Evolutionary conservation across 2,113 vertebrate genomes (phyloP), one percentile per base, ranked within the genome.

Genomic region (Gopherus evgoodei): DNA sequence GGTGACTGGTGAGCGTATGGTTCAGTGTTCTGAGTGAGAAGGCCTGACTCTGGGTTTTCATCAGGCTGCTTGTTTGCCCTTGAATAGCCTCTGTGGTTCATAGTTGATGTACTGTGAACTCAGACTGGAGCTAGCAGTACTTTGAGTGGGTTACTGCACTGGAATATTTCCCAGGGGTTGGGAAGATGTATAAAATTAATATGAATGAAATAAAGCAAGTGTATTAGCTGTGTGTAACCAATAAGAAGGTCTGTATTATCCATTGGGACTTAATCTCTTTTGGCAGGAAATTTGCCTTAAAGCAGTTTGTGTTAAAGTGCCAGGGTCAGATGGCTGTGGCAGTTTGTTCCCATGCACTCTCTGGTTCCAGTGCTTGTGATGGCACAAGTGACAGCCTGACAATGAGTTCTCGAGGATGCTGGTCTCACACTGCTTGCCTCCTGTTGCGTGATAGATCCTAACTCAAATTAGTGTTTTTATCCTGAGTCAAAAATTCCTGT

Each of bases 401-500:
- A 38, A 31, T 69, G 81, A 5, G 14, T 8, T 89, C 31, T 0
- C 42, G 47, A 83, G 81, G 54, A 8, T 25, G 56, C 88, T 65
- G 29, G 86, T 78, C 79, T 69, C 38, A 1, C 6, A 0, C 90
- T 93, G 49, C 91, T 91, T 65, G 78, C 87, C 49, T 52, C 16
- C 69, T 94, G 69, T 86, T 1, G 11, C 2, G 3, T 76, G 87
- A 42, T 92, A 91, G 89, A 87, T 82, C 56, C 88, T 80, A 96
- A 86, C 81, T 93, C 80, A 50, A 35, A 62, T 78, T 44, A 25
- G 1, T 87, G 88, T 90, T 91, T 96, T 97, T 84, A 52, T 96
- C 93, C 69, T 85, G 76, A 91, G 81, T 92, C 92, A 93, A 90
- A 93, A 94, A 94, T 96, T 96, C 92, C 72, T 96, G 38, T 84